Evolutionary conservation across 2,888 invertebrate species (phyloP).

Genomic region (Campopleginae sp.): DNA sequence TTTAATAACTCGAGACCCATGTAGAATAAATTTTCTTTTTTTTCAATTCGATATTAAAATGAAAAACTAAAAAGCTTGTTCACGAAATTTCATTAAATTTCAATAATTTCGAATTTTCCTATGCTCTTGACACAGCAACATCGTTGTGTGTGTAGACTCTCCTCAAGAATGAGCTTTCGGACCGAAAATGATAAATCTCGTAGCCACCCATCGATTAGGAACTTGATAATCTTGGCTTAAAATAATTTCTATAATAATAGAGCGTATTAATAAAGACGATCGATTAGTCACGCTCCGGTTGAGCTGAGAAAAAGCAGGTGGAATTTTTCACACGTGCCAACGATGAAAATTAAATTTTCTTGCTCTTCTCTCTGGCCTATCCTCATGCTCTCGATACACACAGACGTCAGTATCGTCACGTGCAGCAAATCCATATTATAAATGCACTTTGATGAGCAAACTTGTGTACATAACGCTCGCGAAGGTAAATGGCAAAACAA

Average conservation of each 20-base stretch:
- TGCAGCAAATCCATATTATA: background rate
- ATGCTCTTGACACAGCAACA: too few species aligned
- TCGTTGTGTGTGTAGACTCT: too few species aligned
- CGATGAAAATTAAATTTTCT: background rate
- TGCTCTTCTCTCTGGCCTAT: background rate
- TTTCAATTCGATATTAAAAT: too few species aligned
- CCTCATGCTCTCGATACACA: background rate
- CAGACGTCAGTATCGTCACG: conserved; percentile 2
- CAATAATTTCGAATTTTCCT: too few species aligned
- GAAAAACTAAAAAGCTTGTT: too few species aligned
- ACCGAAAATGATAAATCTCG: background rate
- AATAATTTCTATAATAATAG: background rate
- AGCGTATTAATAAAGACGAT: background rate
- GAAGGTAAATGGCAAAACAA: conserved; percentile 14
- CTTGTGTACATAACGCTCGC: background rate
- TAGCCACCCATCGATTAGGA: too few species aligned
- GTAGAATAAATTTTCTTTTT: too few species aligned
- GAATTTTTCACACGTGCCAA: background rate
- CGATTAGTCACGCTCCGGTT: background rate
- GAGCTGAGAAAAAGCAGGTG: conserved; percentile 1
- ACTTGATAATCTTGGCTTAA: background rate
- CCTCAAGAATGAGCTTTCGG: too few species aligned
- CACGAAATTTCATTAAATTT: too few species aligned
- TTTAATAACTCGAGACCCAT: too few species aligned
- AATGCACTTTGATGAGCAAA: conserved; percentile 12